A percentile compares a stretch with the other conserved stretches of the same genome.
These are phyloP conservation scores for Anguilla marmorata DNA, from an alignment of 2,797 vertebrate genomes.

Conservation along the genomic window DNA sequence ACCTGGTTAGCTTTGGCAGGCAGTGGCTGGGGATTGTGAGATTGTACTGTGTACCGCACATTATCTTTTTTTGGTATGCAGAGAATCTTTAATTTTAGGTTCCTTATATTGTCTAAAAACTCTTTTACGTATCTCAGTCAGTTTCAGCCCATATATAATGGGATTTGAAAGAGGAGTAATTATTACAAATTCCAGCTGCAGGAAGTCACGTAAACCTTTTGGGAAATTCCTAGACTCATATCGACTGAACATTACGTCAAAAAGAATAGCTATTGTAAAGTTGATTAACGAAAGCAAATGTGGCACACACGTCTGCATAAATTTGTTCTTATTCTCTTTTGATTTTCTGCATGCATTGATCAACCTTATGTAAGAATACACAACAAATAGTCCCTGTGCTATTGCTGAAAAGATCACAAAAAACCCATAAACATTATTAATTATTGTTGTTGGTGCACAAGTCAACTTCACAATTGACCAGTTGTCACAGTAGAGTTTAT, in stretches of 20 bases:
- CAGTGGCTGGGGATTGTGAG: not conserved
- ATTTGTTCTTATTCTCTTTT: constrained; percentile 21
- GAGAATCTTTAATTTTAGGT: not conserved
- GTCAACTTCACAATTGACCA: constrained; percentile 14
- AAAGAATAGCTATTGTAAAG: not conserved
- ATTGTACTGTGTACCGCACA: not conserved
- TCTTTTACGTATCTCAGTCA: not conserved
- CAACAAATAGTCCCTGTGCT: constrained; percentile 7
- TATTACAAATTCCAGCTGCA: constrained; percentile 32
- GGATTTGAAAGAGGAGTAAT: constrained; percentile 33
- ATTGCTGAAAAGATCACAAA: not conserved
- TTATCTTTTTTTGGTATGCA: not conserved
- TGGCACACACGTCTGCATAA: constrained; percentile 34
- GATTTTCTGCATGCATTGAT: constrained; percentile 17
- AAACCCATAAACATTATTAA: constrained; percentile 17
- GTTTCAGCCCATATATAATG: constrained; percentile 30
- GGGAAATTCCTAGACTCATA: not conserved
- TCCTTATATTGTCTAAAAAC: not conserved
- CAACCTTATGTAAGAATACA: constrained; percentile 32
- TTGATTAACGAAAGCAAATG: constrained; percentile 31
- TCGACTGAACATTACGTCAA: constrained; percentile 16
- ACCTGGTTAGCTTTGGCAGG: too few species aligned
- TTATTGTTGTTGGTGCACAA: not conserved
- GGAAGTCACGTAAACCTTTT: not conserved
- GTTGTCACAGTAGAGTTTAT: constrained; percentile 18